Base-by-base conservation (phyloP, 1,140 invertebrate species). In the Dysdera silvatica region DNA sequence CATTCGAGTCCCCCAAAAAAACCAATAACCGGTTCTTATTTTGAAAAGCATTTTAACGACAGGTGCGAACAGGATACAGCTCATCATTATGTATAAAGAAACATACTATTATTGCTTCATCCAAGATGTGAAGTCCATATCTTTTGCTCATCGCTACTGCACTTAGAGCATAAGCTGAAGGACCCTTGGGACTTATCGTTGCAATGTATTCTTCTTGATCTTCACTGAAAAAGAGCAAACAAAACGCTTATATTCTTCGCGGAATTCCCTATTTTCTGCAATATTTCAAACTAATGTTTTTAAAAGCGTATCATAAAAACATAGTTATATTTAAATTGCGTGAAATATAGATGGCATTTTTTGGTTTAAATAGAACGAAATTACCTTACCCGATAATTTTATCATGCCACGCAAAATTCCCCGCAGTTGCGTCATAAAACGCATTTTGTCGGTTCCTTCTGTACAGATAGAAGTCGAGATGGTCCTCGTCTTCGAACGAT, bases 381-480 rank as follows among this genome's bases (percentile, higher is more conserved):
- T 8, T 23, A 12, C 28, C 56, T 61, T 53, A 67, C 67, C 69
- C 67, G 10, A 66, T 65, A 16, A 67, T 56, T 26, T 66, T 66
- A 26, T 70, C 66, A 20, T 67, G 63, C 78, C 79, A 80, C 1
- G 74, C 77, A 76, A 80, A 81, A 54, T 80, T 77, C 1, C 71
- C 70, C 24, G 72, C 74, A 20, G 71, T 72, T 0, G 72, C 61
- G 69, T 80, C 79, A 66, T 72, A 80, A 52, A 80, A 74, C 3
- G 70, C 54, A 32, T 66, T 63, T 45, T 68, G 69, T n/a, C 72
- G 47, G 49, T 67, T 74, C 24, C 48, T 67, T 35, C 73, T 64
- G 57, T 67, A 71, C 24, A 72, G 55, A 49, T 60, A 68, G 52
- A 73, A 75, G 10, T 71, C 56, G 51, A 69, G 66, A 4, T 68